Base-by-base conservation (phyloP, 2,888 invertebrate genomes). In the Eupithecia insigniata region DNA sequence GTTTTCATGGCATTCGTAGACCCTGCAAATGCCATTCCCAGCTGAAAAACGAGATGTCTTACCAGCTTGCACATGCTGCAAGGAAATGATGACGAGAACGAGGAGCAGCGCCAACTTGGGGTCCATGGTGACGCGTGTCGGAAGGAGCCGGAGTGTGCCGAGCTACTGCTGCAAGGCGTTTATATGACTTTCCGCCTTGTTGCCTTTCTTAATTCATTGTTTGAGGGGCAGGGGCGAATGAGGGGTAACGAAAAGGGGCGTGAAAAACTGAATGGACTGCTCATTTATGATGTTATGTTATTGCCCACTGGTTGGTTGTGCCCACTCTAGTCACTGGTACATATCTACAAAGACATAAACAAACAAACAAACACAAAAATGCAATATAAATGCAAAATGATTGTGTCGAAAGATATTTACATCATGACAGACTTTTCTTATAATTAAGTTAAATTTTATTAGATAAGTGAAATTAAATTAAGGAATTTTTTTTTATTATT, bases 121-220 rank as follows among this genome's bases (percentile, higher is more conserved):
- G 72, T 87, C 81, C 91, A 91, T 91, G 80, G 70, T 83, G 30
- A 51, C 22, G 46, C 6, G 46, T n/a, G 18, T 18, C 60, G 26
- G 61, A 22, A 10, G 8, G 10, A 12, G 32, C 18, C 61, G 32
- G 61, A 14, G 55, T 55, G 55, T 55, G 55, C 22, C 14, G 26
- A 55, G 26, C 12, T 55, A 55, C 55, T 55, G 55, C 12, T 26
- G 32, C 18, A 7, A 30, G 28, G 28, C n/a, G 76, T 85, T 90
- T 91, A 89, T 91, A 91, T 87, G 26, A 55, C 82, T 87, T 84
- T 82, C 79, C 83, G 82, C 81, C 74, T 86, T 79, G 80, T 79
- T 87, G 77, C 74, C 75, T 51, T 70, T 75, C 75, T 78, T 87
- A 80, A 89, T 87, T 82, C 82, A 83, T 87, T 85, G 84, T 85